Base-by-base conservation (phyloP, 2,113 vertebrate species). In the Anser cygnoides region DNA sequence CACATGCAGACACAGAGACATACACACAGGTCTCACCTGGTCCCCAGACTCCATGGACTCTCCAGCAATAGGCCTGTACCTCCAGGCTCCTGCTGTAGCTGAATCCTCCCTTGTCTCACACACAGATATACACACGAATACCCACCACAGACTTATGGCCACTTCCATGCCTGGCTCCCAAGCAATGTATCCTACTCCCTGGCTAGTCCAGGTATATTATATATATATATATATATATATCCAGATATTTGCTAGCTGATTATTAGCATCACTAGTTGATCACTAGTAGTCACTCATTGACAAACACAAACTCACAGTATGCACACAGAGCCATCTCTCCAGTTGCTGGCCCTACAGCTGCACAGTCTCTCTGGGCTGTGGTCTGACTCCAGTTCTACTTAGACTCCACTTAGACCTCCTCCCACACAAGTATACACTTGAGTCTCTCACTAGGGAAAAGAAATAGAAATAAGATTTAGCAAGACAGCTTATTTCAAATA, bases 21-120 rank as follows among this genome's bases (percentile, higher is more conserved):
- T 26, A 14, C 10, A 35, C 46, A 37, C 33, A 23, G 29, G 5
- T 43, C 37, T 49, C 25, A 8, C 28, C 3, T 0, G 0, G 14
- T 16, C 18, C 50, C n/a, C 80, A 35, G 31, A 65, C 4, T 4
- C 21, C 0, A 0, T 26, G n/a, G 31, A 52, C 25, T 61, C 37
- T n/a, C 37, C 13, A 22, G n/a, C 13, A 70, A 43, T 25, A 13
- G 59, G 7, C 8, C 35, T 61, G 35, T 21, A 74, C 35, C 7
- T 23, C 26, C n/a, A 23, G 10, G 9, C 29, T 8, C 23, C 23
- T 73, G 7, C 25, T 21, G 39, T 6, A 73, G 9, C 39, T 65
- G 35, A 41, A 17, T 11, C 11, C 25, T 28, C 16, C 10, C 26
- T 65, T 65, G 26, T 28, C 11, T 43, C 26, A 20, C 13, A 31